Evolutionary conservation across 2,113 vertebrate genomes (phyloP).

Genomic region (Nycticryphes semicollaris): DNA sequence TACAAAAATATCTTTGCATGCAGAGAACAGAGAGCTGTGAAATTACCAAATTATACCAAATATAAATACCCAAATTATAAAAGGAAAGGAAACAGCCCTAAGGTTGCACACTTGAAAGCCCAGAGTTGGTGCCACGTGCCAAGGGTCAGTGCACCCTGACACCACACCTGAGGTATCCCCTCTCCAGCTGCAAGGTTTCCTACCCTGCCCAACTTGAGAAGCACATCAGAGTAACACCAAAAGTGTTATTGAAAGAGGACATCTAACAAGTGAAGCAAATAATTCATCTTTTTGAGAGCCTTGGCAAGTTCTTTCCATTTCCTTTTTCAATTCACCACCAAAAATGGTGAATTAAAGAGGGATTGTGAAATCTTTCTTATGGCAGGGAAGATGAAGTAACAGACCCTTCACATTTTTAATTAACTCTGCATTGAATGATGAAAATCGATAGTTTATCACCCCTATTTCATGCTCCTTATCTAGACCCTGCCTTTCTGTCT

Average conservation of each 20-base stretch:
- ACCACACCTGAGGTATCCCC: neutral
- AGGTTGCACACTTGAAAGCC: neutral
- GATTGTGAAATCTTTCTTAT: neutral
- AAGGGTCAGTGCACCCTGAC: neutral
- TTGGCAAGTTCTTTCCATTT: neutral
- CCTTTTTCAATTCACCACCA: conserved; percentile 8
- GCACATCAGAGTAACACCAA: fast-evolving
- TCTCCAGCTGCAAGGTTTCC: neutral
- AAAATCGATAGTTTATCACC: neutral
- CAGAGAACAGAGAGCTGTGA: neutral
- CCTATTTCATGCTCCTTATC: neutral
- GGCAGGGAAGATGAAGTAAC: neutral
- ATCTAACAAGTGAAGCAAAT: neutral
- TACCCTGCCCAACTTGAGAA: neutral
- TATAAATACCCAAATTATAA: neutral
- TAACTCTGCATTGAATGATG: neutral
- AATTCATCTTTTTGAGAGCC: neutral
- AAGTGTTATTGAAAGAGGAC: neutral
- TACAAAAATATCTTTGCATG: neutral
- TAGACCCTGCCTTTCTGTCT: neutral
- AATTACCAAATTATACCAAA: neutral
- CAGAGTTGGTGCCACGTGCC: neutral
- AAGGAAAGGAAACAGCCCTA: neutral
- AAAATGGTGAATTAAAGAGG: neutral
- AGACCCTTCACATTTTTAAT: neutral